These are phyloP conservation scores for Trileptium ribeirensis DNA, from an alignment of 2,888 invertebrate genomes.

Conservation along the genomic window DNA sequence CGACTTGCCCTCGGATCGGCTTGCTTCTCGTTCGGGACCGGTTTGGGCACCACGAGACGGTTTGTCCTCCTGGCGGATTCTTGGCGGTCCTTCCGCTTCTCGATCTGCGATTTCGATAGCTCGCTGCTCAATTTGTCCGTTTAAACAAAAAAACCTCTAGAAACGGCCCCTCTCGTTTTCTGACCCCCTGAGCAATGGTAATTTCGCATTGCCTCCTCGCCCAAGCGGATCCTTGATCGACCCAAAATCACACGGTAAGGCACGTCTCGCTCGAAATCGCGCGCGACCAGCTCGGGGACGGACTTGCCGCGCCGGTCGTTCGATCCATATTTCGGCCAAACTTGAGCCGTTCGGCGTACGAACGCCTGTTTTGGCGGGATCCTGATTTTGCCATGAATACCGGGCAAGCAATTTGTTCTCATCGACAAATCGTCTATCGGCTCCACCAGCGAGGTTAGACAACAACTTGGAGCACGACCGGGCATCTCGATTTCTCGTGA, in stretches of 20 bases:
- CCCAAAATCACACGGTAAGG: neutral
- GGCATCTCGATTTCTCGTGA: neutral
- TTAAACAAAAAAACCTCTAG: neutral
- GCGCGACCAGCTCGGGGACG: neutral
- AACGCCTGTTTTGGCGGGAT: too few species aligned
- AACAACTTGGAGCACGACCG: neutral
- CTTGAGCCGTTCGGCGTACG: too few species aligned
- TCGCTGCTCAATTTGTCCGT: neutral
- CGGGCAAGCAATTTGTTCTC: neutral
- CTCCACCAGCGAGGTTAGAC: neutral
- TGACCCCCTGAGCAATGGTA: neutral
- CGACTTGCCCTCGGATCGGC: neutral
- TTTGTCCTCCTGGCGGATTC: neutral
- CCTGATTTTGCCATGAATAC: neutral
- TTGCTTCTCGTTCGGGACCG: neutral
- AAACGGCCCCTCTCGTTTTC: neutral
- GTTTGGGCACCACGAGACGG: neutral
- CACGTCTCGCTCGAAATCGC: neutral
- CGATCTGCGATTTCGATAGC: neutral
- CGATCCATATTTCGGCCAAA: too few species aligned
- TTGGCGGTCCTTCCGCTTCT: neutral
- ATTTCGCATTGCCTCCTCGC: neutral
- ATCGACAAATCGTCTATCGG: neutral
- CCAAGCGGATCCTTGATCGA: neutral
- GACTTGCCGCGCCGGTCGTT: too few species aligned